phyloP scores from a whole-genome alignment of 2,797 vertebrate species.

The Dermochelys coriacea region DNA sequence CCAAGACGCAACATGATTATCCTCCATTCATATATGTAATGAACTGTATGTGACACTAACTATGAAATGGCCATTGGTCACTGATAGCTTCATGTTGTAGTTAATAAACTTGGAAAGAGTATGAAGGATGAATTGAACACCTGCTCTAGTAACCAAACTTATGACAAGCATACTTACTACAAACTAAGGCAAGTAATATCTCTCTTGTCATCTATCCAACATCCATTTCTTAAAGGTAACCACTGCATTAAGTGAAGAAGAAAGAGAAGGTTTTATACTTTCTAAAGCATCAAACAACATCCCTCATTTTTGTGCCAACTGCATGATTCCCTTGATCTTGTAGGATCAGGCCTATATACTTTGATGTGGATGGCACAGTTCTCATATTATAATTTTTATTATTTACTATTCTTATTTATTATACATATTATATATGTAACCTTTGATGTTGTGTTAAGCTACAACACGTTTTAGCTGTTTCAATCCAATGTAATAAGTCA shows the following conservation, averaged over 20 bases:
- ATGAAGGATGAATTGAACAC: background rate
- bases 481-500: background rate
- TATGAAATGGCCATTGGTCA: conserved; percentile 14
- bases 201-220: background rate
- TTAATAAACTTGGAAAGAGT: background rate
- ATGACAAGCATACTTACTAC: background rate
- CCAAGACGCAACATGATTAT: background rate
- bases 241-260: accelerated
- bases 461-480: background rate
- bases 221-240: background rate
- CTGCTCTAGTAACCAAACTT: background rate
- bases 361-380: background rate
- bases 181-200: background rate
- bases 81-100: background rate
- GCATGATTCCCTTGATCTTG: background rate
- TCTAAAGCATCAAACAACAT: background rate
- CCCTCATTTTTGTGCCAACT: background rate
- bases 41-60: background rate
- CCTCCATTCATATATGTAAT: accelerated
- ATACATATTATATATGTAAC: background rate
- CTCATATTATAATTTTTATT: background rate
- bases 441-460: background rate
- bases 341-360: background rate
- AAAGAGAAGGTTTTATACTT: background rate
- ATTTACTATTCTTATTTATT: background rate